Evolutionary conservation across 2,888 invertebrate genomes (phyloP), one percentile per base, ranked within the genome.

Genomic region (Cepaea hortensis): DNA sequence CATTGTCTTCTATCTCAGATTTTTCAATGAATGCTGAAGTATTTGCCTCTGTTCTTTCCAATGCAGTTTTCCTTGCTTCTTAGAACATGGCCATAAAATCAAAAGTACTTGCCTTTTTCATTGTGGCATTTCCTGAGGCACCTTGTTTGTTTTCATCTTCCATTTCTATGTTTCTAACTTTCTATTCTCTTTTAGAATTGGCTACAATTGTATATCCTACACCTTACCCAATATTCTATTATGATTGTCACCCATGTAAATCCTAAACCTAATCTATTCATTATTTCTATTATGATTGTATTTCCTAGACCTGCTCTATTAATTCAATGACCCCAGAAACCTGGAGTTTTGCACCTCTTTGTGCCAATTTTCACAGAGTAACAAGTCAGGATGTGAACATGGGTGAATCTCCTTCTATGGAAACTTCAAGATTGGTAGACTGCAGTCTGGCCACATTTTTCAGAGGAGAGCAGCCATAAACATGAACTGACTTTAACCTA

Each of bases 101-200:
- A 93, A 98, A 97, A 20, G 96, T 96, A 93, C 97, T 96, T 0
- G 98, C 97, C 93, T 97, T 98, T 91, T 97, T 97, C 50, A 85
- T 48, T 46, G 35, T n/a, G 18, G 46, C 76, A 9, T 73, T 73
- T 73, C 3, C 35, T 73, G 73, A n/a, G 6, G 11, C 20, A 35
- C 50, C 50, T 50, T 76, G 23, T 18, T 50, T 35, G 20, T 20
- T 5, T 76, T n/a, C 50, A 50, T 48, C 3, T 48, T 76, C 76
- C 76, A 76, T 76, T 18, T 46, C 18, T 48, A n/a, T n/a, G 15
- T 76, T 48, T 35, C 3, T 3, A 18, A 48, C 18, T 46, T 75
- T 73, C 18, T 11, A 6, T 73, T 11, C 46, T 23, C 13, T 20
- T 35, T 73, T 46, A 35, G 35, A 35, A 35, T 1, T 35, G 35